Conservation (phyloP, 2,113 vertebrate species). For the Aythya baeri region DNA sequence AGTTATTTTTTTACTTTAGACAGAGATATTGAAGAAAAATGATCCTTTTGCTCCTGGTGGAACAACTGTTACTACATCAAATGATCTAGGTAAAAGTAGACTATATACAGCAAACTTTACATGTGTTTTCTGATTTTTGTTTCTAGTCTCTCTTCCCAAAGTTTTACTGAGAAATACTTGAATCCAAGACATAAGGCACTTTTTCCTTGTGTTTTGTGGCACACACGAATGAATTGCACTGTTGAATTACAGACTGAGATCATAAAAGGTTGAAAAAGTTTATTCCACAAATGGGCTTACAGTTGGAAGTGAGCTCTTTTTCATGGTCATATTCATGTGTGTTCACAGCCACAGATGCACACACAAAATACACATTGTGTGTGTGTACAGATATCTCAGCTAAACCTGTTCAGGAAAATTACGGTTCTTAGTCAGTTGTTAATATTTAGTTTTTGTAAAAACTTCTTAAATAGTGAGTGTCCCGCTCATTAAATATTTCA, state of each 20-base stretch:
- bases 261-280: not conserved
- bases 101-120: not conserved
- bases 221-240: not conserved
- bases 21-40: slow-evolving; percentile 82
- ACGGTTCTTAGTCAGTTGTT: not conserved
- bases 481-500: not conserved
- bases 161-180: not conserved
- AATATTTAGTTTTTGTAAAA: not conserved
- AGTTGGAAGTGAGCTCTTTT: not conserved
- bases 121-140: not conserved
- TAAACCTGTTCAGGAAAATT: not conserved
- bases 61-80: slow-evolving; percentile 82
- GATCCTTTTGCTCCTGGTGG: slow-evolving; percentile 98
- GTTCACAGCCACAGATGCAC: not conserved
- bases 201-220: not conserved
- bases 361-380: not conserved
- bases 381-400: not conserved
- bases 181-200: not conserved
- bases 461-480: not conserved
- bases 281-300: not conserved
- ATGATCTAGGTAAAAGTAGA: slow-evolving; percentile 84
- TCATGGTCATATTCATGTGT: not conserved
- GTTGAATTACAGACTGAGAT: not conserved
- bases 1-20: slow-evolving; percentile 75
- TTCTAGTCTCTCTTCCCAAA: not conserved